Conservation (phyloP, 2,113 vertebrate genomes). For the Chloropsis hardwickii region DNA sequence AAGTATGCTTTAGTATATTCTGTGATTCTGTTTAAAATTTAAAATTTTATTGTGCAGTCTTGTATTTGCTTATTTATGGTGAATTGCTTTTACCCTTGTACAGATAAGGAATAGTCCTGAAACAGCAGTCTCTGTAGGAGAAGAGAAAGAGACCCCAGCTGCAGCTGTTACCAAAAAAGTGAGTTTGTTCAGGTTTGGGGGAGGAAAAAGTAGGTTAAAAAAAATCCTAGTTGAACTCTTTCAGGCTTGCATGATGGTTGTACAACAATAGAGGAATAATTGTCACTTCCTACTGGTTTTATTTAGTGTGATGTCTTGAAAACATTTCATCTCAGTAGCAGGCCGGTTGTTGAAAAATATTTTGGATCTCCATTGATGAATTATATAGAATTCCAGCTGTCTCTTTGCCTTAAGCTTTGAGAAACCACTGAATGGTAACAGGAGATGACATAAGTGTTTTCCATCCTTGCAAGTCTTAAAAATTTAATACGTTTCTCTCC, state of each 20-base stretch:
- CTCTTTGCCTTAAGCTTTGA: not conserved
- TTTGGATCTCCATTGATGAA: not conserved
- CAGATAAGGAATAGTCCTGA: constrained; percentile 76
- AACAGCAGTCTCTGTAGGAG: constrained; percentile 48
- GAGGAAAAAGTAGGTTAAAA: not conserved
- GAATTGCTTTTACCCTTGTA: not conserved
- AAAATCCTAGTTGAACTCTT: not conserved
- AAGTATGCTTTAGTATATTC: not conserved
- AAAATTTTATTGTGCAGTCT: not conserved
- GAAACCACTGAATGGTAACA: not conserved
- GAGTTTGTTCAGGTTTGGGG: not conserved
- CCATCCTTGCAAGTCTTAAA: not conserved
- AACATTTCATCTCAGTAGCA: not conserved
- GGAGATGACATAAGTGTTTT: not conserved
- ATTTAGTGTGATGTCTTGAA: not conserved
- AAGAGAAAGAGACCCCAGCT: constrained; percentile 64
- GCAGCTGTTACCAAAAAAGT: constrained; percentile 56
- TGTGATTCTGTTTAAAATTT: not conserved
- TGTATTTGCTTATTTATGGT: not conserved
- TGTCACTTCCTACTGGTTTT: not conserved
- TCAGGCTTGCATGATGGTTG: not conserved
- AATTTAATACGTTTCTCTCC: constrained; percentile 27
- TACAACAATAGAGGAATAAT: not conserved
- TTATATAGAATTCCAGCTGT: not conserved
- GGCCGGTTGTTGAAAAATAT: not conserved